phyloP scores from a whole-genome alignment of 2,888 invertebrate species.

The Parnassius smintheus region DNA sequence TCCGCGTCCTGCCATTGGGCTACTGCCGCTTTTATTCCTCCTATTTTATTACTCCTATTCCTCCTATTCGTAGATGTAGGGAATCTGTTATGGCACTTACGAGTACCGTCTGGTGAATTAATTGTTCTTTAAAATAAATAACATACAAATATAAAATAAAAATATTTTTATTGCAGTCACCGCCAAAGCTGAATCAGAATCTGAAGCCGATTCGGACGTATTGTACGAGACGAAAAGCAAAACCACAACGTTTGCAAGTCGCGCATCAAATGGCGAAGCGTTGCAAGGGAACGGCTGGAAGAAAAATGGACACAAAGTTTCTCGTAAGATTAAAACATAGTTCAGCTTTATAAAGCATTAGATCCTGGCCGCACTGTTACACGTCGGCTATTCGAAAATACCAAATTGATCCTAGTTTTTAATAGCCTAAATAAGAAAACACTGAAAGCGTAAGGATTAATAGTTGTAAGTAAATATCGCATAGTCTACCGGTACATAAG shows the following conservation, averaged over 20 bases:
- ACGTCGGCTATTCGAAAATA: too few species aligned
- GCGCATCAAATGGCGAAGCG: slow-evolving; percentile 65
- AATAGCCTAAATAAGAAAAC: background rate
- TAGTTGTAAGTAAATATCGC: slow-evolving; percentile 3
- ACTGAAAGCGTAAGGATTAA: background rate
- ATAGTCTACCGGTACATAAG: background rate
- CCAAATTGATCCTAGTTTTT: background rate
- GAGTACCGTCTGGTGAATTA: too few species aligned
- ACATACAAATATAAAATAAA: slow-evolving; percentile 1
- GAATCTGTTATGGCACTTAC: too few species aligned
- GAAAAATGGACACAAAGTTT: slow-evolving; percentile 77
- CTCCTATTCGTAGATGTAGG: too few species aligned
- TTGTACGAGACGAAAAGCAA: slow-evolving; percentile 88
- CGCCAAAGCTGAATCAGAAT: slow-evolving; percentile 85
- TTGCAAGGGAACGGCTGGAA: slow-evolving; percentile 75
- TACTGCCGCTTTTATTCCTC: too few species aligned
- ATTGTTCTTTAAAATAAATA: too few species aligned
- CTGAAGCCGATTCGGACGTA: slow-evolving; percentile 92
- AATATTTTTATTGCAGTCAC: slow-evolving; percentile 65
- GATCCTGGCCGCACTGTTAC: too few species aligned
- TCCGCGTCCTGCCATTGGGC: too few species aligned
- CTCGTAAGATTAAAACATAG: slow-evolving; percentile 71
- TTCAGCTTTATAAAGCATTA: slow-evolving; percentile 29
- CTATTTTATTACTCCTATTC: too few species aligned
- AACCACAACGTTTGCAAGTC: slow-evolving; percentile 63